Base-by-base conservation (phyloP, 2,113 vertebrate species). In the Triplophysa siluroides region DNA sequence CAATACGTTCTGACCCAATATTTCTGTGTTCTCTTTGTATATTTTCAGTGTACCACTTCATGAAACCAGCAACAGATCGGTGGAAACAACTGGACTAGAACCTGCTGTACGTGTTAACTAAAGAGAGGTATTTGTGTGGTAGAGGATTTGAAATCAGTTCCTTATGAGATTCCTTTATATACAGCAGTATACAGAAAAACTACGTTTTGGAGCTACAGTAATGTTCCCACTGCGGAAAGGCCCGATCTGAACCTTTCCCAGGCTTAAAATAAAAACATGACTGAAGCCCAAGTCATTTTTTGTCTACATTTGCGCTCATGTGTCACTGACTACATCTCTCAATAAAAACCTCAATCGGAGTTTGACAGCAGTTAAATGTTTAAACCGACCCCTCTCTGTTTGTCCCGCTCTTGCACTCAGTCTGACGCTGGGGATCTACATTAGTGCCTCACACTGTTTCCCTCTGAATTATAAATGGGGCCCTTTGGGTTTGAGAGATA, bases 311-410 rank as follows among this genome's bases (percentile, higher is more conserved):
- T 38, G 33, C 33, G 33, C 33, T 38, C 23, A 65, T 67, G 47
- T 62, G 54, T 60, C 70, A 66, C 64, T 58, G 62, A 60, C 56
- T 61, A 68, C 50, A 67, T 81, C 69, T 29, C 24, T 45, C 63
- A 90, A 89, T 91, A 90, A 90, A 90, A 88, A 87, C 88, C 88
- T 92, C 89, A 91, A 90, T 88, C 91, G 79, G 78, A 86, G 86
- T 85, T 92, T 89, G 91, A 88, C 90, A 91, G 89, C 88, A 87
- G 90, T 86, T 87, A 86, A 90, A 91, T 87, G 90, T 89, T 85
- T 54, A 86, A 89, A 80, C 90, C 86, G 86, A 90, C 92, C 88
- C 62, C 89, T 91, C 89, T 83, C 88, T 90, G 87, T 88, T 90
- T 90, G 89, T 85, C 16, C 69, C 60, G 54, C 45, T 76, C 29